A percentile compares a stretch with the other conserved stretches of the same genome.
phyloP scores from a whole-genome alignment of 2,888 invertebrate genomes.

The Coleophora deauratella region DNA sequence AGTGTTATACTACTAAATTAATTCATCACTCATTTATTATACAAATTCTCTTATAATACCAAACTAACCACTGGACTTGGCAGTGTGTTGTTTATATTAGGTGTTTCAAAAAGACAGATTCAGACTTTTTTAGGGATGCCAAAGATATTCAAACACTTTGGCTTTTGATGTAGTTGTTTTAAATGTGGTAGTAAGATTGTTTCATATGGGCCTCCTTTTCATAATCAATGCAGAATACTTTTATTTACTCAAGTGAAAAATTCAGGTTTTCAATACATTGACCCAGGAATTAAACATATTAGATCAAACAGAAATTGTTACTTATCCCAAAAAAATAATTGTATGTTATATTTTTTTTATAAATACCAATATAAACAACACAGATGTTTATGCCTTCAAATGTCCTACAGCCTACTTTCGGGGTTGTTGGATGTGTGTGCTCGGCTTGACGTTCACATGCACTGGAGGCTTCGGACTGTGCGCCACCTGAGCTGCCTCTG shows the following conservation, averaged over 20 bases:
- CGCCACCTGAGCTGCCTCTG: conserved; percentile 90
- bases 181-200: too few relatives aligned
- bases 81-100: conserved; percentile 16
- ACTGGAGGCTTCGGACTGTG: conserved; percentile 86
- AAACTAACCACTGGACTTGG: conserved; percentile 31
- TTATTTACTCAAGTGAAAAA: too few relatives aligned
- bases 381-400: not conserved
- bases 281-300: too few relatives aligned
- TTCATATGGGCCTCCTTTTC: too few relatives aligned
- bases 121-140: not conserved
- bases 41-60: conserved; percentile 29
- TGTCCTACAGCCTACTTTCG: conserved; percentile 77
- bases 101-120: conserved; percentile 7
- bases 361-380: too few relatives aligned
- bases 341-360: too few relatives aligned
- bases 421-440: conserved; percentile 88
- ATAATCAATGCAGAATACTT: too few relatives aligned
- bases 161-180: too few relatives aligned
- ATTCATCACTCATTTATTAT: conserved; percentile 24
- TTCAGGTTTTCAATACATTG: too few relatives aligned
- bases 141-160: too few relatives aligned
- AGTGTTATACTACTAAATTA: conserved; percentile 20
- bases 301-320: too few relatives aligned
- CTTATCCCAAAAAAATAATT: too few relatives aligned
- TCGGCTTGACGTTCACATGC: conserved; percentile 75